Conservation (phyloP, 1,140 invertebrate species). For the Matsumurasca onukii region DNA sequence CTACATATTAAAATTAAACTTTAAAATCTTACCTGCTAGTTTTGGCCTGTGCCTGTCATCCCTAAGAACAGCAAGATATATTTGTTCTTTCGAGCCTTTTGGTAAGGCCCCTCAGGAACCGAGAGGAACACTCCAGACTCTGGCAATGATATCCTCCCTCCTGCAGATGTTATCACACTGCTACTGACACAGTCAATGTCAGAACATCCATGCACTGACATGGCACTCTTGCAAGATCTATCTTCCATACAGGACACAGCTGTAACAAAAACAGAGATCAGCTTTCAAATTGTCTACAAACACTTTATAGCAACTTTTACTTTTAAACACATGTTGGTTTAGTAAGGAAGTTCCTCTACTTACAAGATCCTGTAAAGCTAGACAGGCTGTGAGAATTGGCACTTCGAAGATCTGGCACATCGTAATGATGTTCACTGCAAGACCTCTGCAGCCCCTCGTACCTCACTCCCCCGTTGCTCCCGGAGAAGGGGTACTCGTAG, state of each 20-base stretch:
- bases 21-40: constrained; percentile 79
- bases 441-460: constrained; percentile 57
- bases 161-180: constrained; percentile 64
- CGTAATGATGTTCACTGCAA: constrained; percentile 79
- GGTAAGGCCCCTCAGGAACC: constrained; percentile 85
- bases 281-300: no score
- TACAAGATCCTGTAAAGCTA: constrained; percentile 55
- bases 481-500: constrained; percentile 56
- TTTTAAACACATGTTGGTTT: neutral
- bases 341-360: constrained; percentile 36
- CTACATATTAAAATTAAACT: no score
- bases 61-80: constrained; percentile 84
- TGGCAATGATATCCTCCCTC: constrained; percentile 76
- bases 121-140: constrained; percentile 82
- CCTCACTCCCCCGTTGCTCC: constrained; percentile 50
- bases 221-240: neutral
- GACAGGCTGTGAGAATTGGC: constrained; percentile 49
- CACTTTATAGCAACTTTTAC: no score
- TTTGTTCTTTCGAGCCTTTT: constrained; percentile 77
- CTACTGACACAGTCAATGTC: constrained; percentile 57
- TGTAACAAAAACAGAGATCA: constrained; percentile 2
- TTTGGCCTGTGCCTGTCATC: constrained; percentile 86
- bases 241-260: constrained; percentile 22
- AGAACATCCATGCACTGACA: constrained; percentile 40
- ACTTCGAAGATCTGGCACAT: constrained; percentile 50